Evolutionary conservation across 2,888 invertebrate species (phyloP).

Genomic region (Ptilodon capucinus): DNA sequence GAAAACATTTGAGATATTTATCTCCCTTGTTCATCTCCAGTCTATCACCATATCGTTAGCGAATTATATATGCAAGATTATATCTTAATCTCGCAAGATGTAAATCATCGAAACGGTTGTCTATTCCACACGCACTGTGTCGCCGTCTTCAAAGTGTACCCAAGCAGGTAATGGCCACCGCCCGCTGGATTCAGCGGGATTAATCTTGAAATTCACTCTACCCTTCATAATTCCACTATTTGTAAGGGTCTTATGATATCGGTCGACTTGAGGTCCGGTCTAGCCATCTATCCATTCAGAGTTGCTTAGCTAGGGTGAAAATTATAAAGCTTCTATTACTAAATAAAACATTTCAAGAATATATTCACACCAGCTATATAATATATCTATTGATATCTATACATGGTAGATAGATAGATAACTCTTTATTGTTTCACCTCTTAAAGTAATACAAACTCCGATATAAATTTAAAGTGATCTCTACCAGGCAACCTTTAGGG

Average conservation of each 20-base stretch:
- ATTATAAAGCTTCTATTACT: neutral
- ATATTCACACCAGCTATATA: no score
- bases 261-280: conserved; percentile 13
- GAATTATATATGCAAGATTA: no score
- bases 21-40: no score
- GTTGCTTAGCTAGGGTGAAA: neutral
- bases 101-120: neutral
- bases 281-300: neutral
- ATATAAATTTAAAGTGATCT: no score
- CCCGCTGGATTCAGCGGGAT: conserved; percentile 28
- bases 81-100: neutral
- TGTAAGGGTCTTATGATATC: conserved; percentile 34
- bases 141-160: conserved; percentile 38
- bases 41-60: no score
- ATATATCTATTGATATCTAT: no score
- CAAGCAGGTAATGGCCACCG: conserved; percentile 44
- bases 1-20: no score
- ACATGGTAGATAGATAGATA: no score
- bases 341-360: neutral
- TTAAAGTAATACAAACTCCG: no score
- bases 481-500: no score
- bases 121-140: neutral
- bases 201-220: conserved; percentile 47
- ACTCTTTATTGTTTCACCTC: no score
- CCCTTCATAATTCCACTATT: conserved; percentile 52